These are phyloP conservation scores for Himalopsyche japonica DNA, from an alignment of 2,888 invertebrate species.

Conservation along the genomic window DNA sequence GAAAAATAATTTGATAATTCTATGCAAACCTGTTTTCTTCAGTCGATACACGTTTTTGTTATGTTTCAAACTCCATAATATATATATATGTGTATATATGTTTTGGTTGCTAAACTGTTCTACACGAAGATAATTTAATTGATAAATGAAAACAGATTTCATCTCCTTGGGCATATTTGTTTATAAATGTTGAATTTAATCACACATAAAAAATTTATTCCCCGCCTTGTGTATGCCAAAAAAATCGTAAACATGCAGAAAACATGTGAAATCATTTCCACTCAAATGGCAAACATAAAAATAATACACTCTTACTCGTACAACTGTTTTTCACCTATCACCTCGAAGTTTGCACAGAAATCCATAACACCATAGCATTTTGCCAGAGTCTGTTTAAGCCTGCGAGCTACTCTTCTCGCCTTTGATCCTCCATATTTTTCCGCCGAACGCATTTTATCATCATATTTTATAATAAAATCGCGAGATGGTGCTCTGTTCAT, in stretches of 20 bases:
- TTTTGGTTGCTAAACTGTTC: too few relatives aligned
- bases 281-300: neutral
- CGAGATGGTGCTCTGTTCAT: neutral
- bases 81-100: too few relatives aligned
- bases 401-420: neutral
- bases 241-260: neutral
- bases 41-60: too few relatives aligned
- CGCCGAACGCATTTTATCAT: slow-evolving; percentile 5
- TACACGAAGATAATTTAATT: too few relatives aligned
- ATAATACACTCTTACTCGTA: neutral
- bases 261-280: neutral
- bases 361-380: neutral
- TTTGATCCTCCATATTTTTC: slow-evolving; percentile 13
- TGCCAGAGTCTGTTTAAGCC: neutral
- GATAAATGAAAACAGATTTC: too few relatives aligned
- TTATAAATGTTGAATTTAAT: neutral
- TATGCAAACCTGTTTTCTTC: too few relatives aligned
- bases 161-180: too few relatives aligned
- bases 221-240: neutral
- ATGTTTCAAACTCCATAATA: too few relatives aligned
- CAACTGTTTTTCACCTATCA: neutral
- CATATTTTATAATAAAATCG: slow-evolving; percentile 17
- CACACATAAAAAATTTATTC: neutral
- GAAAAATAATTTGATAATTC: too few relatives aligned
- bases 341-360: neutral